These are phyloP conservation scores for Baronia brevicornis DNA, from an alignment of 2,888 invertebrate genomes.

Conservation along the genomic window DNA sequence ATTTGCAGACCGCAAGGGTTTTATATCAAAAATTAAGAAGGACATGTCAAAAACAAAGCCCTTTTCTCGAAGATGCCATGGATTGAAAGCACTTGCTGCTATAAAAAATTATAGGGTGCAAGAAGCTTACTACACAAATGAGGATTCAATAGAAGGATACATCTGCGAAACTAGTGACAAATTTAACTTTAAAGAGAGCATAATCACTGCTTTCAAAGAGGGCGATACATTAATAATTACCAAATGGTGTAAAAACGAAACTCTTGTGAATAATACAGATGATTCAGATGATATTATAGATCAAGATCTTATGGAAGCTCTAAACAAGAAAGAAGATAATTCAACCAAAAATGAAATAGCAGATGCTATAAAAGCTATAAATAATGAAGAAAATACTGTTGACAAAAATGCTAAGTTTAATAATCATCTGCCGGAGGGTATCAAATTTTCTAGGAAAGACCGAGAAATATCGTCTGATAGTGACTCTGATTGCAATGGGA, in stretches of 20 bases:
- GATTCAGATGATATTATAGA: slow-evolving; percentile 16
- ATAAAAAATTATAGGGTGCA: slow-evolving; percentile 31
- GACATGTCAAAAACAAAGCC: slow-evolving; percentile 28
- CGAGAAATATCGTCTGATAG: slow-evolving; percentile 51
- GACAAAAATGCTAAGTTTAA: too few species aligned
- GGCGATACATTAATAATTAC: slow-evolving; percentile 28
- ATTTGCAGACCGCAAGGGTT: slow-evolving; percentile 41
- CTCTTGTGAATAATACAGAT: slow-evolving; percentile 10
- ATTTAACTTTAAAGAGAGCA: slow-evolving; percentile 33
- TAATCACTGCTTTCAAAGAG: slow-evolving; percentile 30
- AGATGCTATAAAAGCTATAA: slow-evolving; percentile 23
- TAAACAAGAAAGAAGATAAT: slow-evolving; percentile 31
- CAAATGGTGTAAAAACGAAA: slow-evolving; percentile 38
- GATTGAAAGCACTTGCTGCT: slow-evolving; percentile 15
- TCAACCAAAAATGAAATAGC: slow-evolving; percentile 27
- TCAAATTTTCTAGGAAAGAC: slow-evolving; percentile 47
- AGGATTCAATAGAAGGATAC: slow-evolving; percentile 32
- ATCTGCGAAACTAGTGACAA: slow-evolving; percentile 38
- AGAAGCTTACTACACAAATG: slow-evolving; percentile 30
- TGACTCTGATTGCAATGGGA: slow-evolving; percentile 41
- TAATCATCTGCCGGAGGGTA: slow-evolving; percentile 17
- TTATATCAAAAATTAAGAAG: slow-evolving; percentile 38
- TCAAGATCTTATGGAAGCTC: slow-evolving; percentile 29
- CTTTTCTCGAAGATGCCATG: slow-evolving; percentile 12
- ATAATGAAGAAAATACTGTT: slow-evolving; percentile 15